Percentiles rank a stretch among this genome's conserved stretches.
Evolutionary conservation across 2,113 vertebrate species (phyloP).

Genomic region (Rhynchomys soricoides): DNA sequence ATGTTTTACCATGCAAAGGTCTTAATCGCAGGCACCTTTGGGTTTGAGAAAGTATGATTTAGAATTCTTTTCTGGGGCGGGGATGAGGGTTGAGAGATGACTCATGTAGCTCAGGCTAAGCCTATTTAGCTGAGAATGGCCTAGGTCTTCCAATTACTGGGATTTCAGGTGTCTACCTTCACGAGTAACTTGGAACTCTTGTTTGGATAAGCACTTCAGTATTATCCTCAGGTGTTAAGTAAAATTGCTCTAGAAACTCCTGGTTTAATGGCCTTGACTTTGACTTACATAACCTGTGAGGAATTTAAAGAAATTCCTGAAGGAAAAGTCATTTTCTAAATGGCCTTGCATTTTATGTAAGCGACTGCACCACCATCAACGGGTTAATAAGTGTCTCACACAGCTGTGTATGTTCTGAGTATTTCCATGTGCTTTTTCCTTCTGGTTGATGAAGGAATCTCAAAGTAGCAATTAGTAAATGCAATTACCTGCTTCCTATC

Average conservation of each 20-base stretch:
- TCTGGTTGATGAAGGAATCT: constrained; percentile 48
- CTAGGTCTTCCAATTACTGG: neutral
- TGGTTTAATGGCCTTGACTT: neutral
- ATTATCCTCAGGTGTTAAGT: neutral
- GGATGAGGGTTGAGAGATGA: neutral
- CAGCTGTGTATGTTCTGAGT: neutral
- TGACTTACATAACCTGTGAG: constrained; percentile 14
- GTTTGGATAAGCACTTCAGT: neutral
- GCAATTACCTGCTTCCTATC: constrained; percentile 24
- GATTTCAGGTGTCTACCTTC: neutral
- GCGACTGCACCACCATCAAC: neutral
- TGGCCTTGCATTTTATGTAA: neutral
- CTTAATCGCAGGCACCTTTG: neutral
- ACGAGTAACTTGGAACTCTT: neutral
- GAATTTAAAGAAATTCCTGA: constrained; percentile 5
- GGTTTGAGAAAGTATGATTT: neutral
- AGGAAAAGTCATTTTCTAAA: constrained; percentile 35
- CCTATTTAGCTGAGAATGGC: neutral
- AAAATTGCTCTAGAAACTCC: neutral
- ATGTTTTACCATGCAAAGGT: neutral
- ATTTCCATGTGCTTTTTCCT: constrained; percentile 8
- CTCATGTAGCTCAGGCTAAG: neutral
- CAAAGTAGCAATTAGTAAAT: constrained; percentile 58
- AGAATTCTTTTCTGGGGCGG: neutral
- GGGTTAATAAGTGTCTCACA: neutral